Evolutionary conservation across 2,113 vertebrate species (phyloP).

Genomic region (Speoplatyrhinus poulsoni): DNA sequence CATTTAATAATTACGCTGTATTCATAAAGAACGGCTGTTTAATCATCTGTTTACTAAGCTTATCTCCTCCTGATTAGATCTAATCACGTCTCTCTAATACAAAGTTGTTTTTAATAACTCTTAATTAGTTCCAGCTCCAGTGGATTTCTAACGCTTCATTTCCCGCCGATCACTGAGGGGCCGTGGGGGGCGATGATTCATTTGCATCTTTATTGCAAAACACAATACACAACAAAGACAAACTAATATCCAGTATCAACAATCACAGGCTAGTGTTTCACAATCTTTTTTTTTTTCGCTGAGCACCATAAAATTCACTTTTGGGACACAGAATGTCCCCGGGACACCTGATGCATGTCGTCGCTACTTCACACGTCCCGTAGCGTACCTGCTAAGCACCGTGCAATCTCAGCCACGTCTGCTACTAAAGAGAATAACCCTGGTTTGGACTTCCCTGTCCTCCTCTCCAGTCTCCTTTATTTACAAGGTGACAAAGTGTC

Average conservation of each 20-base stretch:
- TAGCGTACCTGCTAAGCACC: conserved; percentile 56
- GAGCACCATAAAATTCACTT: conserved; percentile 50
- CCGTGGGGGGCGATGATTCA: conserved; percentile 22
- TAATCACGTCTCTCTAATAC: conserved; percentile 50
- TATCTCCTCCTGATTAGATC: conserved; percentile 60
- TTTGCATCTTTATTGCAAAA: conserved; percentile 50
- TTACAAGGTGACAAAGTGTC: conserved; percentile 79
- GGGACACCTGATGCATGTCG: conserved; percentile 69
- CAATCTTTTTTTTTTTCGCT: conserved; percentile 33
- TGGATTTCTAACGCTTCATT: conserved; percentile 31
- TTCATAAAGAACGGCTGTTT: conserved; percentile 50
- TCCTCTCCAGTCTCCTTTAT: conserved; percentile 55
- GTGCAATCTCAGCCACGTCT: conserved; percentile 36
- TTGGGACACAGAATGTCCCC: conserved; percentile 62
- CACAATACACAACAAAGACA: conserved; percentile 5
- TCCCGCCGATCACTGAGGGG: neutral
- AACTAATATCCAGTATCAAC: conserved; percentile 57
- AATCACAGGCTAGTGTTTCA: conserved; percentile 55
- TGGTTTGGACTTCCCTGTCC: conserved; percentile 35
- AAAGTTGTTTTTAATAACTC: conserved; percentile 32
- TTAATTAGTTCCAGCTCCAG: conserved; percentile 35
- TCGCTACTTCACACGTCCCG: conserved; percentile 56
- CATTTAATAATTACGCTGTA: conserved; percentile 68
- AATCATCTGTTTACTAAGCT: conserved; percentile 60
- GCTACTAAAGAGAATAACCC: conserved; percentile 53